Evolutionary conservation across 2,888 invertebrate species (phyloP), one percentile per base, ranked within the genome.

Genomic region (Lycocerus yunnanus): DNA sequence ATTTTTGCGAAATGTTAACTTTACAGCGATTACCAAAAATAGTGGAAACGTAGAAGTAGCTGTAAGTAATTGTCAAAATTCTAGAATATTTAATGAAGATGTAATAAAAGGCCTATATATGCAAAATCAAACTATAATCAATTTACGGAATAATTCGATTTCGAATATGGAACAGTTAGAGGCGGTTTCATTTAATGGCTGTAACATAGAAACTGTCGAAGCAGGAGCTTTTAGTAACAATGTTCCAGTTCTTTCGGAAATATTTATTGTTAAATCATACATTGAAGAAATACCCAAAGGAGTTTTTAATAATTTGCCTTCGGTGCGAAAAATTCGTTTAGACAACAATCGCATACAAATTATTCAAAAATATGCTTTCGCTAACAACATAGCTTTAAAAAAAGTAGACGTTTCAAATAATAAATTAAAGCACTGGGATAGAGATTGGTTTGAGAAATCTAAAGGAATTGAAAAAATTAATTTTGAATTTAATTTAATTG

Each of bases 401-500:
- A 69, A 69, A 65, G 69, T 83, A 1, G 60, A 75, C 63, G 69
- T 76, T 10, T 59, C 58, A 15, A 60, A 77, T 60, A 82, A 83
- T 68, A 75, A 77, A 11, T 21, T 83, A 43, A 78, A 76, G 58
- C 59, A 75, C 13, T 83, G 82, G 82, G 77, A 80, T 16, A 73
- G 66, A 11, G 78, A 81, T 18, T 83, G 83, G 83, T 82, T 83
- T 72, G 71, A 60, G 0, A 81, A 81, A 60, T 77, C 79, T 6
- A 75, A 78, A 1, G 69, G 72, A 8, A 66, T 83, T 9, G 79
- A 80, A 71, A 66, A 78, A 15, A 71, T 83, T 69, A 73, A 81
- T 69, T 83, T 82, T 63, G 76, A 79, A 43, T 27, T 18, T 15
- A 83, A 83, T 73, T 72, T 74, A 60, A 79, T 83, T 8, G 66